Evolutionary conservation across 2,113 vertebrate genomes (phyloP), one percentile per base, ranked within the genome.

Genomic region (Amphiprion percula): DNA sequence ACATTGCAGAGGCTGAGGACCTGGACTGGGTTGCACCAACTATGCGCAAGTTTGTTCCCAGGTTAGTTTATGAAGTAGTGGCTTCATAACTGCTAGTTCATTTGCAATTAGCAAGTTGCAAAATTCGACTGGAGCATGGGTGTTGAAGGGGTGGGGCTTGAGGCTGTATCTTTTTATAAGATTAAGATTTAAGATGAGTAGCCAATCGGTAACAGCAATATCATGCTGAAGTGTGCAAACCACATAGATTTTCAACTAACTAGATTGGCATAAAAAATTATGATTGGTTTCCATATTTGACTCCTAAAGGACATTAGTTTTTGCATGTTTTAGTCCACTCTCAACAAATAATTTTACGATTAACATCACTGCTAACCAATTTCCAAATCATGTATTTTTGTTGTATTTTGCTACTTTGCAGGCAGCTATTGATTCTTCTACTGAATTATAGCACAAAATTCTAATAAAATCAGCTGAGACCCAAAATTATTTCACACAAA

Each of bases 11-110:
- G 69, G 82, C 74, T 56, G 71, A 87, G 77, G 74, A 83, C 71
- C 87, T 88, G 86, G 82, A 88, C 85, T 77, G 78, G 86, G 79
- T 88, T 88, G 87, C 87, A 90, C 80, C 87, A 91, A 81, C 91
- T 90, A 79, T 88, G 74, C 79, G 80, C 84, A 86, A 83, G 74
- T 90, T 86, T 87, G 83, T 88, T 91, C 88, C 90, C 86, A 87
- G 80, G 65, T 91, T 84, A 80, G 63, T 46, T 46, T 58, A 67
- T 46, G 77, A 77, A 70, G 60, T 60, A 72, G 69, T 44, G 77
- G 77, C 72, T 79, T 77, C 58, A 63, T 46, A 49, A 81, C 68
- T 82, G 77, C 70, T 69, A 39, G 66, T 82, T 86, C 26, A 69
- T 85, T 86, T 83, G 71, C 67, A 68, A 76, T 88, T 82, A 79